Evolutionary conservation across 2,113 vertebrate genomes (phyloP), one percentile per base, ranked within the genome.

Genomic region (Euleptes europaea): DNA sequence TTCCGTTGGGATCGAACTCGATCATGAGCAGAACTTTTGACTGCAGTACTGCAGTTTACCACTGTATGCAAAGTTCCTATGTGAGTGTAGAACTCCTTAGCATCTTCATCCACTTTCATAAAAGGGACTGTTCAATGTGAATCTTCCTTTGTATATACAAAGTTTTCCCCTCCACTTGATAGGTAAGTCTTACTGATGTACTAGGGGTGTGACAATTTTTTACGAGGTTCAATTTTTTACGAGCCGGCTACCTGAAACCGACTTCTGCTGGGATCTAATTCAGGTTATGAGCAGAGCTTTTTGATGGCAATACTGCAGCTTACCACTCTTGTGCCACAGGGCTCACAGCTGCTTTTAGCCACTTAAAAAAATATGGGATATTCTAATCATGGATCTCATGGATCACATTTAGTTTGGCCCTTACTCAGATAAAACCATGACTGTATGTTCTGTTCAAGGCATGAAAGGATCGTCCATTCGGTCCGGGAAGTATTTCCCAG

Each of bases 401-500:
- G 60, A 23, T 60, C 21, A 54, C 14, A 60, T 63, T 6, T 28
- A 63, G 9, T 28, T 63, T 63, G 8, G 60, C 26, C 26, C 26
- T 33, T 63, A 35, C 51, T 73, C n/a, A 65, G 40, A 72, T 54
- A 15, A 77, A 72, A 47, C 40, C 38, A 40, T 65, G 84, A 79
- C 51, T 44, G 5, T 78, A 33, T 60, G 49, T 60, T 54, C 54
- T 66, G 63, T 70, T 79, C 76, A 85, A 42, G 71, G 79, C 47
- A 54, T 73, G 54, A 79, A 73, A 80, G 72, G 51, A 73, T 73
- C 67, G 47, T 71, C 77, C 76, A 26, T 38, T 85, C 73, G 69
- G 54, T 70, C 44, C 35, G 47, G 69, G 60, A 85, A 85, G 78
- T 33, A 44, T 65, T 72, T 85, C 80, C 84, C 77, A 65, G 69